Base-by-base conservation (phyloP, 2,113 vertebrate species). In the Cephalopterus ornatus region DNA sequence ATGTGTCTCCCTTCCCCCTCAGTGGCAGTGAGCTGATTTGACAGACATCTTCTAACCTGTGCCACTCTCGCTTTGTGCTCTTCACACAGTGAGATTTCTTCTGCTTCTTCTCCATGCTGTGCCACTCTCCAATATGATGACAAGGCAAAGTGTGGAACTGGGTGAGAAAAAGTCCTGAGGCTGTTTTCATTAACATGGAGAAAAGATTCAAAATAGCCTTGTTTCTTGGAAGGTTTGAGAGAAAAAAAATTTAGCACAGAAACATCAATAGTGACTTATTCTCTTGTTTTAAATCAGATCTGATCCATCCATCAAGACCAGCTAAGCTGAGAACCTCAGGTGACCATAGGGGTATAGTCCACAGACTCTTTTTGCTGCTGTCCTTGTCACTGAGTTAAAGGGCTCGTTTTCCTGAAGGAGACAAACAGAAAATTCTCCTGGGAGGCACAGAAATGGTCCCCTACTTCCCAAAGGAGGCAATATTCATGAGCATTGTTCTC, bases 131-230 rank as follows among this genome's bases (percentile, higher is more conserved):
- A 72, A 92, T 93, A 89, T 14, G 72, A 93, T 71, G 94, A 89
- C 74, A 92, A 95, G 30, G 71, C 61, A 88, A 95, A 91, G 83
- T 77, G 92, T 92, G 62, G 95, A 93, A 94, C 56, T 89, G 90
- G 42, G 82, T 94, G 85, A 88, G 85, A 94, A 93, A 96, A 96
- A 87, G 41, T 96, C 91, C 88, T 1, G 68, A 93, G 95, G 94
- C 91, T 88, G 62, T 96, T 94, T 92, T 95, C 89, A 93, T 97
- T 93, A 92, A 76, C 82, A 81, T 76, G 65, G 61, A 87, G 75
- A 78, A 82, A 73, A 93, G 50, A 87, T 94, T 93, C 85, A 93
- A 73, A 83, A 78, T 91, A 94, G 52, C 63, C 81, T 91, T 82
- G 44, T 89, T 88, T 91, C 73, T 95, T 87, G 71, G 30, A 66